These are phyloP conservation scores for Palythoa caribaeorum DNA, from an alignment of 92 coral and sea anemone species.

Conservation along the genomic window DNA sequence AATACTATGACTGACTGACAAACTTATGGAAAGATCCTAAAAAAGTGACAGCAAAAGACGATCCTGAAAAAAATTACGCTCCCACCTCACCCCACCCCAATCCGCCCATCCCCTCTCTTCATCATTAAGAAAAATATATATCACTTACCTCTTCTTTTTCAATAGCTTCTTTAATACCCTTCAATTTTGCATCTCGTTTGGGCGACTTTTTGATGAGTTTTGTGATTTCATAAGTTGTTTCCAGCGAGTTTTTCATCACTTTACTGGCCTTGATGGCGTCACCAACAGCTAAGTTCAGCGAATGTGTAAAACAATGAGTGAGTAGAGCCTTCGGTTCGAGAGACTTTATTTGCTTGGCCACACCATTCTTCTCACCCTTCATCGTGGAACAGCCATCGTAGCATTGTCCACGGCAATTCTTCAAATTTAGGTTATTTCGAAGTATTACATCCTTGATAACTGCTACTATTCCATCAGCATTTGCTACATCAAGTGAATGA, in stretches of 20 bases:
- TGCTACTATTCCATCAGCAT: conserved; percentile 52
- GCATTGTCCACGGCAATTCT: conserved; percentile 62
- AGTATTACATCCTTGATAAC: conserved; percentile 39
- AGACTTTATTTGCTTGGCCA: conserved; percentile 8
- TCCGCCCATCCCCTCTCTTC: conserved; percentile 2
- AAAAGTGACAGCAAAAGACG: conserved; percentile 8
- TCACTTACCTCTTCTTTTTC: conserved; percentile 4
- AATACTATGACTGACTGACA: conserved; percentile 4
- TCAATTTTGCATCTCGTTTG: conserved; percentile 7
- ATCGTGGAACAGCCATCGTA: conserved; percentile 47
- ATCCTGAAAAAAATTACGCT: conserved; percentile 3
- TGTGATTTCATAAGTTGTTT: conserved; percentile 6
- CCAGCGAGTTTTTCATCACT: conserved; percentile 9
- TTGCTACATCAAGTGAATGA: conserved; percentile 37
- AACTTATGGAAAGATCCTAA: conserved; percentile 7
- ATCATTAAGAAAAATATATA: conserved; percentile 1
- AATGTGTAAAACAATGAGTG: background rate
- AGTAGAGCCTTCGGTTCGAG: conserved; percentile 1
- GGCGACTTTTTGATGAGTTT: conserved; percentile 8
- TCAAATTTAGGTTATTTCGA: conserved; percentile 37
- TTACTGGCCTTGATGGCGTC: conserved; percentile 11
- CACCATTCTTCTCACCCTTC: conserved; percentile 61
- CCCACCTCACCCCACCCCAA: conserved; percentile 8
- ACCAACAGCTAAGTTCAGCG: background rate
- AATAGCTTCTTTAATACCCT: conserved; percentile 2